Evolutionary conservation across 2,113 vertebrate species (phyloP).

Genomic region (Ageneiosus marmoratus): DNA sequence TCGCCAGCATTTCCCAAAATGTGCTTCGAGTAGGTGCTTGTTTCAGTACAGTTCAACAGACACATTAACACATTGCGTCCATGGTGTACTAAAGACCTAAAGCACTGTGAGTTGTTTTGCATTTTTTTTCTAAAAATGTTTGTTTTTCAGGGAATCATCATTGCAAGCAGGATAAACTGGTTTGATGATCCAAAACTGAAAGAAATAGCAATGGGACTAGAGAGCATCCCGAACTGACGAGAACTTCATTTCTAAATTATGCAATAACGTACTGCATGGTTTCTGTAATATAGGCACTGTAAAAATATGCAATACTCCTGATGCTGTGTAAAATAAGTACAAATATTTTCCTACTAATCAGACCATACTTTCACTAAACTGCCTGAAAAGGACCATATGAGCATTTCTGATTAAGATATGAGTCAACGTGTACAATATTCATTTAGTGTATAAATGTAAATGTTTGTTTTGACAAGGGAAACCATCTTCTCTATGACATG

Average conservation of each 20-base stretch:
- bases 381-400: not conserved
- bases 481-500: no score
- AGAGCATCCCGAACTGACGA: conserved; percentile 64
- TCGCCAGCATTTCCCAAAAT: conserved; percentile 71
- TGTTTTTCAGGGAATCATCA: conserved; percentile 69
- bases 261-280: not conserved
- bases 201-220: conserved; percentile 70
- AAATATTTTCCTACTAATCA: not conserved
- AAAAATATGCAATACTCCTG: not conserved
- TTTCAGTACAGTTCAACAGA: not conserved
- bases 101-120: not conserved
- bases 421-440: not conserved
- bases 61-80: not conserved
- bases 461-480: not conserved
- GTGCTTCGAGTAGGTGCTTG: conserved; percentile 68
- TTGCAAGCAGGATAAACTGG: conserved; percentile 76
- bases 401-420: not conserved
- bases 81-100: not conserved
- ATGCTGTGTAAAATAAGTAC: not conserved
- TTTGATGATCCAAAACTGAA: conserved; percentile 71
- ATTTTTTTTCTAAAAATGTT: not conserved
- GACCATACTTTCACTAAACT: not conserved
- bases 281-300: conserved; percentile 13
- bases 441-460: not conserved
- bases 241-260: not conserved